Base-by-base conservation (phyloP, 2,888 invertebrate genomes). In the Cephus rjabovi region DNA sequence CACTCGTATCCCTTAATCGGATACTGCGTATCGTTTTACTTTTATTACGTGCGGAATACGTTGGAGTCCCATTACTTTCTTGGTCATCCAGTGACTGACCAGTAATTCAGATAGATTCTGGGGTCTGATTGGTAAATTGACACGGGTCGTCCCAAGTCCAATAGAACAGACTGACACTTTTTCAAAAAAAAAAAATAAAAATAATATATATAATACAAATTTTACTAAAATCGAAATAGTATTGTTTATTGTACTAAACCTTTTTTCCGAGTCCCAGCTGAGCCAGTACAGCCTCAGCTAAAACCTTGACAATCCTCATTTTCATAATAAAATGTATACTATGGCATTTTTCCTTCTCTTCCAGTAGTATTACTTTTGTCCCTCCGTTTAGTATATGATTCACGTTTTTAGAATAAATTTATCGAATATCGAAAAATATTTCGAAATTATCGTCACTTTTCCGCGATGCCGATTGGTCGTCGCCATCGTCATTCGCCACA, bases 51-150 rank as follows among this genome's bases (percentile, higher is more conserved):
- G 69, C 69, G 79, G 79, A 83, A 84, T 76, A 79, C 76, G 79
- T 9, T 40, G 82, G 81, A 83, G 80, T 80, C 78, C 80, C 75
- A 76, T 86, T 87, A 82, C 80, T 81, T 81, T 83, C 80, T 81
- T 80, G 69, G 80, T 79, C 79, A 81, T 75, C 75, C 35, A 74
- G 33, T 80, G 81, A 77, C 81, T 80, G 71, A 12, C 68, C 56
- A 31, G 75, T 75, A 78, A 79, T 79, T 80, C 78, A 76, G 75
- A 73, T 77, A 68, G 74, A 76, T 82, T 77, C 75, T 69, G 31
- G 70, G 56, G n/a, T 23, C 37, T 87, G 88, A 89, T 89, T 89
- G 86, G 89, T 87, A 89, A 89, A 79, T 81, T 75, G 88, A 89
- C 81, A 86, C 86, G 30, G 12, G 11, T n/a, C 70, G 30, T 34